Percentiles rank a stretch among this genome's conserved stretches.
phyloP scores from a whole-genome alignment of 2,888 invertebrate species.

The Amblyjoppa fuscipennis region DNA sequence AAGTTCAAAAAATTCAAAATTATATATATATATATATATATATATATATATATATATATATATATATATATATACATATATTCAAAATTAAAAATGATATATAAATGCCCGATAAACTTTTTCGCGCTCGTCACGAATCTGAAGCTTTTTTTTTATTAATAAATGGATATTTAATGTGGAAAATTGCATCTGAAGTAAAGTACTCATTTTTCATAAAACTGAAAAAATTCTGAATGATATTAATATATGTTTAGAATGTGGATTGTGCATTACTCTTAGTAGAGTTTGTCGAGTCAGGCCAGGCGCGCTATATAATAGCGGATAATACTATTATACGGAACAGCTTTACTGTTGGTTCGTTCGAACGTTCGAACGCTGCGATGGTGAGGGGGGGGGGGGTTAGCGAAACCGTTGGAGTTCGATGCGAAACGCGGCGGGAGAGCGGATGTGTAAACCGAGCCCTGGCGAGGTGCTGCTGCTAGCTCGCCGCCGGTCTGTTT shows the following conservation, averaged over 20 bases:
- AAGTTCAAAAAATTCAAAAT: no score
- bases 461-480: constrained; percentile 7
- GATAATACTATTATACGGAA: constrained; percentile 32
- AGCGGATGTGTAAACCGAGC: constrained; percentile 38
- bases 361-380: constrained; percentile 9
- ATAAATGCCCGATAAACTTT: no score
- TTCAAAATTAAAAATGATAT: no score
- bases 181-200: no score
- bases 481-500: constrained; percentile 24
- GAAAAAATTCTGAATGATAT: neutral
- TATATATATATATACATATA: no score
- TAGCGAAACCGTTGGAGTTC: neutral
- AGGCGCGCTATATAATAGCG: constrained; percentile 24
- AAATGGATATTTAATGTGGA: no score
- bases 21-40: no score
- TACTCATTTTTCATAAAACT: no score
- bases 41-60: no score
- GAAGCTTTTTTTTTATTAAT: no score
- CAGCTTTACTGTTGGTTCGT: constrained; percentile 7
- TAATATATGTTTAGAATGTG: neutral
- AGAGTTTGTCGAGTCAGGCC: constrained; percentile 3
- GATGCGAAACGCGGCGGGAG: constrained; percentile 9
- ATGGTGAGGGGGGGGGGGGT: neutral
- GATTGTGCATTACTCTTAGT: neutral
- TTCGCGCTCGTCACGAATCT: no score